Base-by-base conservation (phyloP, 2,797 vertebrate genomes). In the Enteromius argenteus region DNA sequence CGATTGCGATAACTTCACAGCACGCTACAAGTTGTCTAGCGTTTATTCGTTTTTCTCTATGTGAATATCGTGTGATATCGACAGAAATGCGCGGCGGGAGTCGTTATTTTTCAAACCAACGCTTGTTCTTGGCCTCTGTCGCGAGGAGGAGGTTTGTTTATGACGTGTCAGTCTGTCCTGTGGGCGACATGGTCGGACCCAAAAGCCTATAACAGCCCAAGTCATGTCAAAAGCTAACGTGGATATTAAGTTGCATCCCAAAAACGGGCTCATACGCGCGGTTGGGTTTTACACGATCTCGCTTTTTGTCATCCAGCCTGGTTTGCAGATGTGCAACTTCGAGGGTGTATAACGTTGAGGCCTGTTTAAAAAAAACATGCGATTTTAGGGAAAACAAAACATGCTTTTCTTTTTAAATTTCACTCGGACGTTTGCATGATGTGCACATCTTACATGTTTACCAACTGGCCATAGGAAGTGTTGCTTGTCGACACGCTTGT, bases 81-180 rank as follows among this genome's bases (percentile, higher is more conserved):
- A 53, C 6, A 14, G 6, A 51, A 66, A 37, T 5, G 6, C 21
- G 15, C 0, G 1, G n/a, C n/a, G 42, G 44, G 30, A 44, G 19
- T 81, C 68, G 80, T 49, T 81, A 32, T 71, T 73, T 66, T 53
- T 30, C n/a, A 67, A 39, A 83, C n/a, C 27, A 32, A 30, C 35
- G 60, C 23, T 42, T 42, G 72, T 58, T 69, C 17, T 35, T 77
- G 74, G 81, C 81, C 81, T 84, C 81, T 23, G 21, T 56, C 62
- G 62, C 46, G 73, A 67, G 62, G 81, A 84, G 80, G 80, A 3
- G 69, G 80, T 76, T 81, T 74, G 80, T 81, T 84, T 84, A 84
- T 77, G 81, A 84, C 81, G 81, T 84, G 81, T 84, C 81, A 84
- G 62, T 84, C 51, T 68, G 81, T 51, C 72, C 71, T 53, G 81